Evolutionary conservation across 30 jellyfish, hydroid and myxozoan genomes (phyloP).

Genomic region (Calvadosia cruxmelitensis): DNA sequence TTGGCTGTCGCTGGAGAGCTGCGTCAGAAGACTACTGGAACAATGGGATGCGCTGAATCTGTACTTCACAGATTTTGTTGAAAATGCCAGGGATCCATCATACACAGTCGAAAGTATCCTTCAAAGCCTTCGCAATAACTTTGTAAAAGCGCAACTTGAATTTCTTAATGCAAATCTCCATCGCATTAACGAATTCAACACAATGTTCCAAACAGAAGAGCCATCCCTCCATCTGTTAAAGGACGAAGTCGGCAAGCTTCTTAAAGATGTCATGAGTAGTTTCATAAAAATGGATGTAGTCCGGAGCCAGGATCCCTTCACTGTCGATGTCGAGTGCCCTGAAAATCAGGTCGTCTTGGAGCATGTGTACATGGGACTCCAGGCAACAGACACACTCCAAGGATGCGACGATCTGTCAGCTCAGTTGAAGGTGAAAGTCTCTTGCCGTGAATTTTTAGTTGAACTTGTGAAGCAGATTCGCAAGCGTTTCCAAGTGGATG

Average conservation of each 20-base stretch:
- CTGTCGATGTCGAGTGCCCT: conserved; percentile 8
- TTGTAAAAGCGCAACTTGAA: conserved; percentile 8
- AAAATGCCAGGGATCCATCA: conserved; percentile 16
- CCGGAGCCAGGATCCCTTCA: conserved; percentile 16
- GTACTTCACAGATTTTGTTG: no score
- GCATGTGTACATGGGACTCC: conserved; percentile 9
- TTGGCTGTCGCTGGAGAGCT: conserved; percentile 30
- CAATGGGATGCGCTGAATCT: conserved; percentile 34
- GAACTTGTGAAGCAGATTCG: conserved; percentile 22
- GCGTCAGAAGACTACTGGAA: conserved; percentile 24
- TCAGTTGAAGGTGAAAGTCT: conserved; percentile 1
- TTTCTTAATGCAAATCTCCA: no score
- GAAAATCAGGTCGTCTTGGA: conserved; percentile 7
- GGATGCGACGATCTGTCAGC: conserved; percentile 8
- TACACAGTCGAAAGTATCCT: no score
- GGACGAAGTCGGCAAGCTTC: conserved; percentile 8
- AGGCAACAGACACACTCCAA: conserved; percentile 16
- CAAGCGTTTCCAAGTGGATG: conserved; percentile 4
- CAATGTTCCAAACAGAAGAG: conserved; percentile 28
- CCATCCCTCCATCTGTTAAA: conserved; percentile 28
- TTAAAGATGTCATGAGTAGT: conserved; percentile 7
- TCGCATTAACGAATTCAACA: conserved; percentile 12
- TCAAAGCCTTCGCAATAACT: conserved; percentile 4
- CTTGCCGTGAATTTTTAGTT: conserved; percentile 21
- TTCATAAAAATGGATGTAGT: conserved; percentile 9